phyloP scores from a whole-genome alignment of 1,140 invertebrate species.

The Harpegnathos saltator region DNA sequence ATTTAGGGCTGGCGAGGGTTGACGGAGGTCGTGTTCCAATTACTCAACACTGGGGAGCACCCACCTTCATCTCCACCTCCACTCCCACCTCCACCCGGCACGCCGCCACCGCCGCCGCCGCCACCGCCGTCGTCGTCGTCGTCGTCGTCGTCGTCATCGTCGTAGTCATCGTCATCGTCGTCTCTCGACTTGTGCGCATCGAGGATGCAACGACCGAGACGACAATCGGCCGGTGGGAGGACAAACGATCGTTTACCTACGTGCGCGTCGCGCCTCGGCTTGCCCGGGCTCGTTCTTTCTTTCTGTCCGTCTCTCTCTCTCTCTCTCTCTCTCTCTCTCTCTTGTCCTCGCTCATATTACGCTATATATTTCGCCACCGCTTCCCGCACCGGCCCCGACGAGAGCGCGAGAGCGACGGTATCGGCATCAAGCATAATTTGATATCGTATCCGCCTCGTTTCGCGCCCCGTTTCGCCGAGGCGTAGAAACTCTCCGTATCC shows the following conservation, averaged over 20 bases:
- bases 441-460: slow-evolving; percentile 65
- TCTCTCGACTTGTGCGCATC: slow-evolving; percentile 51
- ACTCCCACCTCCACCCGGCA: slow-evolving; percentile 23
- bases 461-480: background rate
- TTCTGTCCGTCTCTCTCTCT: no score
- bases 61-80: slow-evolving; percentile 73
- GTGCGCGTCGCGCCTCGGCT: slow-evolving; percentile 65
- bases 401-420: background rate
- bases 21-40: slow-evolving; percentile 84
- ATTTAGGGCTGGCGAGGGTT: slow-evolving; percentile 82
- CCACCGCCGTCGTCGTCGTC: background rate
- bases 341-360: slow-evolving; percentile 37
- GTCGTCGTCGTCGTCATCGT: background rate
- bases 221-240: slow-evolving; percentile 83
- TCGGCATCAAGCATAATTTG: slow-evolving; percentile 52
- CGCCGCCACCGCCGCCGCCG: no score
- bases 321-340: no score
- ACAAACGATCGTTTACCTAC: slow-evolving; percentile 83
- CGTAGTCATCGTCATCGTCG: background rate
- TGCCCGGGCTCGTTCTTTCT: background rate
- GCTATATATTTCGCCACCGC: slow-evolving; percentile 64
- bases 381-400: background rate
- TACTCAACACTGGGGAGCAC: slow-evolving; percentile 78
- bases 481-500: slow-evolving; percentile 28
- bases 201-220: slow-evolving; percentile 80